Evolutionary conservation across 1,140 invertebrate genomes (phyloP).

Genomic region (Halyomorpha halys): DNA sequence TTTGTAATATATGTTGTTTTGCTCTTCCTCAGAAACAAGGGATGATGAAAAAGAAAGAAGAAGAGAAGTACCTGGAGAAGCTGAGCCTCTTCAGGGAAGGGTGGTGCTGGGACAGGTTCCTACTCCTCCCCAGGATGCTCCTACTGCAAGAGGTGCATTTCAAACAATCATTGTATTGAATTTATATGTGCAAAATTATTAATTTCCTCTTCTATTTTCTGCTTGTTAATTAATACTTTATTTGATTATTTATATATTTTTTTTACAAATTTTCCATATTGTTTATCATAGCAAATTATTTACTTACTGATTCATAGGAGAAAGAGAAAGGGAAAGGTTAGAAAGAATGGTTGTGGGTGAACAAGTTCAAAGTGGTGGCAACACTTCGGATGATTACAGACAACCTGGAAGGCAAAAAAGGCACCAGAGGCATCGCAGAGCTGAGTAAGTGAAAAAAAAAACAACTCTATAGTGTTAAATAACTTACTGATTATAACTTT

Average conservation of each 20-base stretch:
- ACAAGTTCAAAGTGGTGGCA: conserved; percentile 11
- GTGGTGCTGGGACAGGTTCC: conserved; percentile 22
- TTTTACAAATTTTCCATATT: no score
- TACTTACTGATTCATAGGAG: not conserved
- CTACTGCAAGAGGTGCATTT: not conserved
- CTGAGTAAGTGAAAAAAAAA: conserved; percentile 23
- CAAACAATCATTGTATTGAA: not conserved
- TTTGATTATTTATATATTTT: no score
- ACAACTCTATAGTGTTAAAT: no score
- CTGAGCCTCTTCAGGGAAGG: conserved; percentile 22
- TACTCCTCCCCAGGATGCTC: conserved; percentile 9
- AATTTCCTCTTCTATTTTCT: no score
- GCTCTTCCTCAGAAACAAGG: not conserved
- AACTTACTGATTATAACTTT: no score
- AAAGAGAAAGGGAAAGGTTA: conserved; percentile 17
- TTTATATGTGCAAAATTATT: no score
- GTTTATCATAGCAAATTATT: no score
- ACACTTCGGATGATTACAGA: conserved; percentile 33
- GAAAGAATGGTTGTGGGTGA: conserved; percentile 26
- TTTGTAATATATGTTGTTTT: no score
- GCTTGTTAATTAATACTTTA: no score
- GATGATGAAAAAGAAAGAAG: conserved; percentile 6
- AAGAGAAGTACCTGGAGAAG: conserved; percentile 27
- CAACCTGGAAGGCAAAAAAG: conserved; percentile 27
- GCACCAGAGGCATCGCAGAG: conserved; percentile 24